phyloP scores from a whole-genome alignment of 2,888 invertebrate species.

The Amblyjoppa fuscipennis region DNA sequence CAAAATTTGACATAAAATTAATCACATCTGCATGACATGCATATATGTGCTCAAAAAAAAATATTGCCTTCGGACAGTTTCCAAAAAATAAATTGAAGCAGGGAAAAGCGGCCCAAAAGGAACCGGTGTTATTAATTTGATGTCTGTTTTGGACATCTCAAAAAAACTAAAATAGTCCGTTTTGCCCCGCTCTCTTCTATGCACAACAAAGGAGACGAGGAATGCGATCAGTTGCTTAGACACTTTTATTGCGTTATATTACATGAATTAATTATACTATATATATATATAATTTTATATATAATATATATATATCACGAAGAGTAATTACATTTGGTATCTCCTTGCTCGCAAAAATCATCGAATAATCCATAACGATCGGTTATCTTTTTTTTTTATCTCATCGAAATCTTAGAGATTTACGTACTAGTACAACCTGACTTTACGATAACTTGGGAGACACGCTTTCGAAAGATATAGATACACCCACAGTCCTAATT shows the following conservation, averaged over 20 bases:
- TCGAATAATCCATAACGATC: conserved; percentile 61
- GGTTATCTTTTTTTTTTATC: conserved; percentile 41
- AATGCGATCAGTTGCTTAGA: conserved; percentile 41
- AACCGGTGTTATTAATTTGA: too few relatives aligned
- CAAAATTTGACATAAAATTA: too few relatives aligned
- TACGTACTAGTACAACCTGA: conserved; percentile 72
- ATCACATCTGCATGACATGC: too few relatives aligned
- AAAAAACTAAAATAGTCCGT: too few relatives aligned
- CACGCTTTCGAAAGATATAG: conserved; percentile 65
- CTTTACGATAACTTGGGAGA: conserved; percentile 71
- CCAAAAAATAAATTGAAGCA: neutral
- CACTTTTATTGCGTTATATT: conserved; percentile 72
- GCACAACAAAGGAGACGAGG: neutral
- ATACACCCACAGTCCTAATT: conserved; percentile 82
- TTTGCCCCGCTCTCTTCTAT: neutral
- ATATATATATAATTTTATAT: conserved; percentile 80
- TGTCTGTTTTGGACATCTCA: too few relatives aligned
- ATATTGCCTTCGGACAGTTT: too few relatives aligned
- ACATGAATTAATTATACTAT: conserved; percentile 69
- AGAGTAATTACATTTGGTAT: conserved; percentile 80
- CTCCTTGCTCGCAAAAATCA: conserved; percentile 64
- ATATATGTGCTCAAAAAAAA: too few relatives aligned
- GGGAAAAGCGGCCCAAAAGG: neutral
- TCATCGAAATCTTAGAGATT: conserved; percentile 69
- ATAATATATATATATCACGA: conserved; percentile 78